phyloP scores from a whole-genome alignment of 2,888 invertebrate species.

The Drosophila paramelanica region DNA sequence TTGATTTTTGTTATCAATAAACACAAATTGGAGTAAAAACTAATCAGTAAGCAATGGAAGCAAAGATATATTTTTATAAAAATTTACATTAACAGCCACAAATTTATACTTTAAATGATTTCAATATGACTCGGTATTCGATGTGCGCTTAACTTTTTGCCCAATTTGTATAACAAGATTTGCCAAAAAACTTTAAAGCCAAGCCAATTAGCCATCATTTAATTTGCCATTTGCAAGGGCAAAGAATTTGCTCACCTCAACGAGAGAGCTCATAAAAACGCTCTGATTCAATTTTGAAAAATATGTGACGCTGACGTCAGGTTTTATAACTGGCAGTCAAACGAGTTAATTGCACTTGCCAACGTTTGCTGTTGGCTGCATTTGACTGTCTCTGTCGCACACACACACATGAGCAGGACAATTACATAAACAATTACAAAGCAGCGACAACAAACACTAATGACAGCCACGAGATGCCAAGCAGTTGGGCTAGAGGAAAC shows the following conservation, averaged over 20 bases:
- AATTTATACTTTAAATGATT: neutral
- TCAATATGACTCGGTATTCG: conserved; percentile 1
- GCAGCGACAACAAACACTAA: conserved; percentile 50
- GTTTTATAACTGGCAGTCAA: conserved; percentile 54
- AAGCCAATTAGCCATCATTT: conserved; percentile 29
- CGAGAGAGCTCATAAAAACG: conserved; percentile 14
- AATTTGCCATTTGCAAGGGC: conserved; percentile 3
- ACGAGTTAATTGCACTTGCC: conserved; percentile 32
- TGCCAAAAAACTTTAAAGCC: conserved; percentile 18
- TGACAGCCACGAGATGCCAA: conserved; percentile 37
- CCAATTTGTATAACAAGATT: conserved; percentile 21
- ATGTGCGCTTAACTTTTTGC: neutral
- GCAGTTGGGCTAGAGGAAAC: neutral
- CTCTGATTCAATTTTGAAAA: conserved; percentile 45
- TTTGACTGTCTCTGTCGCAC: conserved; percentile 2
- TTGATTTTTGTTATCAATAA: neutral
- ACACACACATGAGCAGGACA: conserved; percentile 51
- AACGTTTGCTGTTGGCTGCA: neutral
- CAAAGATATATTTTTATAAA: neutral
- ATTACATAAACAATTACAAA: conserved; percentile 62
- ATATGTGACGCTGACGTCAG: conserved; percentile 20
- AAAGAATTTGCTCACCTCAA: conserved; percentile 15
- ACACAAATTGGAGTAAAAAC: neutral
- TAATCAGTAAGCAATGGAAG: neutral
- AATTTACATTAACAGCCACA: neutral